Conservation (phyloP, 2,113 vertebrate species). For the Anguilla japonica region DNA sequence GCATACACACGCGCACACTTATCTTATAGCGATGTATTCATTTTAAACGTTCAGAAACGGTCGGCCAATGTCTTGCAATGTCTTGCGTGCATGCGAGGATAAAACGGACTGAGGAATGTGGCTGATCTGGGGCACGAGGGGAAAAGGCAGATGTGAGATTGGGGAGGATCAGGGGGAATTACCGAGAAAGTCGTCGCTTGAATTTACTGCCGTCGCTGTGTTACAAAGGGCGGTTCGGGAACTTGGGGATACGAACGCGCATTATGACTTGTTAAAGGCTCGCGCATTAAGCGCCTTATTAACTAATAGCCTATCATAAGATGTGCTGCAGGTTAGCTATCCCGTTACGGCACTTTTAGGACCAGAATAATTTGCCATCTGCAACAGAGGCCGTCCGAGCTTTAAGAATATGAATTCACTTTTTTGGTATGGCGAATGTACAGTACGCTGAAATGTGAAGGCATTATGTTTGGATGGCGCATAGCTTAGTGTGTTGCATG, state of each 20-base stretch:
- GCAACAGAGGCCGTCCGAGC: neutral
- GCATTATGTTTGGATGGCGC: no score
- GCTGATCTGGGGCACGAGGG: slow-evolving; percentile 8
- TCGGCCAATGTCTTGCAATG: neutral
- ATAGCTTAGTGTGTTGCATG: no score
- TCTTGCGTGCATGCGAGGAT: neutral
- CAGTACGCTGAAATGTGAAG: no score
- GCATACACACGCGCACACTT: neutral
- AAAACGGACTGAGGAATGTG: slow-evolving; percentile 4
- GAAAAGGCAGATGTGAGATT: slow-evolving; percentile 11
- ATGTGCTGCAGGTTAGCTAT: neutral
- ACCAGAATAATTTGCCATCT: neutral
- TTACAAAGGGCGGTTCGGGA: neutral
- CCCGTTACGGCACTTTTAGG: neutral
- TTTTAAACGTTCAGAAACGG: neutral
- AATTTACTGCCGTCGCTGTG: neutral
- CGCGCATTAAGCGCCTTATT: neutral
- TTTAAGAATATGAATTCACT: neutral
- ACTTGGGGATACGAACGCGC: neutral
- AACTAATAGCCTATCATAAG: neutral
- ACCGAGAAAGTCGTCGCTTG: neutral
- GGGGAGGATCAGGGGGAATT: neutral
- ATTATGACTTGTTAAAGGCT: neutral
- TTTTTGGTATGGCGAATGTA: neutral
- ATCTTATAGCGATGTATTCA: neutral